A percentile compares a stretch with the other conserved stretches of the same genome.
Evolutionary conservation across 2,113 vertebrate species (phyloP).

Genomic region (Anser brachyrhynchus): DNA sequence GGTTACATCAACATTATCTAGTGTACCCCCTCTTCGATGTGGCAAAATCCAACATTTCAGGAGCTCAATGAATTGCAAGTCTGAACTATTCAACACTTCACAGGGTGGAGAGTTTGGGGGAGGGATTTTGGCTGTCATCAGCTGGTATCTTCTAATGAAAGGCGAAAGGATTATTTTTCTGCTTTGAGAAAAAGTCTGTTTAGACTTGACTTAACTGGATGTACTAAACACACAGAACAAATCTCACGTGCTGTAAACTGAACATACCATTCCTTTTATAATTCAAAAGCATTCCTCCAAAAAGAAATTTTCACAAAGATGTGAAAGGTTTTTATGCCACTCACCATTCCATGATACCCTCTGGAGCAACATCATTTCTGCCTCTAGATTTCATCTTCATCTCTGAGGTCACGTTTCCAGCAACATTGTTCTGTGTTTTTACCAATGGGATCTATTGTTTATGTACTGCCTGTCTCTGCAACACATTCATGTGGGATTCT

Average conservation of each 20-base stretch:
- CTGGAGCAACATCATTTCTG: not conserved
- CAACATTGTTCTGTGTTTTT: not conserved
- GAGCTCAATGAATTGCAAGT: not conserved
- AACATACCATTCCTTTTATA: not conserved
- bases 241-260: not conserved
- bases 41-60: not conserved
- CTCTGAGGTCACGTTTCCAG: not conserved
- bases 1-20: not conserved
- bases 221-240: not conserved
- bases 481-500: not conserved
- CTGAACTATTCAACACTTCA: not conserved
- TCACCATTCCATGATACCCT: not conserved
- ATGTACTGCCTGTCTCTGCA: not conserved
- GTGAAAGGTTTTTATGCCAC: not conserved
- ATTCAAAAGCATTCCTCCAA: not conserved
- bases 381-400: conserved; percentile 3
- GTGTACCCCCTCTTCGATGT: not conserved
- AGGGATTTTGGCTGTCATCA: not conserved
- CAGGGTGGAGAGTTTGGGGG: not conserved
- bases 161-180: not conserved
- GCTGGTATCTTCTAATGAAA: not conserved
- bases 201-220: not conserved
- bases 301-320: not conserved
- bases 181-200: not conserved
- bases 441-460: not conserved